phyloP scores from a whole-genome alignment of 2,888 invertebrate species.

The Ormyrus rosae region DNA sequence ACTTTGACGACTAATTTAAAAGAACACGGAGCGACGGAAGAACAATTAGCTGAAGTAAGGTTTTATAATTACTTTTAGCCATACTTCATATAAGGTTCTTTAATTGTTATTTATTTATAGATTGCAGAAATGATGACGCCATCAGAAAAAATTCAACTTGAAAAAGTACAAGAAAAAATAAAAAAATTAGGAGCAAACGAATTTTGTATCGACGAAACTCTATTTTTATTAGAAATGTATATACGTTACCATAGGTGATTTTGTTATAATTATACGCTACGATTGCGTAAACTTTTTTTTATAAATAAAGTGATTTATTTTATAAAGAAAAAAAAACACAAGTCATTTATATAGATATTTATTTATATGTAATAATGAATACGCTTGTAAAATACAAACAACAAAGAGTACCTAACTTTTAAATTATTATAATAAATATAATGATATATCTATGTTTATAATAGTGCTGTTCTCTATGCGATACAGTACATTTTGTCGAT shows the following conservation, averaged over 20 bases:
- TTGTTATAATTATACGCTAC: background rate
- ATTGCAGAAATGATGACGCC: conserved; percentile 92
- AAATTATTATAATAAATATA: conserved; percentile 75
- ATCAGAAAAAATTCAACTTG: conserved; percentile 86
- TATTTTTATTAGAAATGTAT: conserved; percentile 89
- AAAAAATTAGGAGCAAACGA: conserved; percentile 88
- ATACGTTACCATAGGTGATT: conserved; percentile 77
- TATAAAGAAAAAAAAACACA: conserved; percentile 52
- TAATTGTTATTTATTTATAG: conserved; percentile 74
- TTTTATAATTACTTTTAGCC: background rate
- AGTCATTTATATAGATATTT: conserved; percentile 73
- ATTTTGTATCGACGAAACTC: conserved; percentile 87
- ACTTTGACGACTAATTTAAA: conserved; percentile 88
- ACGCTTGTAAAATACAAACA: conserved; percentile 76
- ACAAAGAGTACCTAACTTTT: conserved; percentile 75
- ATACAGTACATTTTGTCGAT: conserved; percentile 70
- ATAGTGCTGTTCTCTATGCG: conserved; percentile 72
- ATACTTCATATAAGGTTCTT: no score
- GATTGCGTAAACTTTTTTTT: conserved; percentile 14
- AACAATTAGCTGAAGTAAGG: conserved; percentile 87
- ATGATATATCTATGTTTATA: conserved; percentile 73
- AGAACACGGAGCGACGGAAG: conserved; percentile 85
- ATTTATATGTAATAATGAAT: conserved; percentile 74
- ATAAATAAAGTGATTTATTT: conserved; percentile 48
- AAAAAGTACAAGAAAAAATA: conserved; percentile 84